Evolutionary conservation across 1,140 invertebrate genomes (phyloP).

Genomic region (Pogonus chalceus): DNA sequence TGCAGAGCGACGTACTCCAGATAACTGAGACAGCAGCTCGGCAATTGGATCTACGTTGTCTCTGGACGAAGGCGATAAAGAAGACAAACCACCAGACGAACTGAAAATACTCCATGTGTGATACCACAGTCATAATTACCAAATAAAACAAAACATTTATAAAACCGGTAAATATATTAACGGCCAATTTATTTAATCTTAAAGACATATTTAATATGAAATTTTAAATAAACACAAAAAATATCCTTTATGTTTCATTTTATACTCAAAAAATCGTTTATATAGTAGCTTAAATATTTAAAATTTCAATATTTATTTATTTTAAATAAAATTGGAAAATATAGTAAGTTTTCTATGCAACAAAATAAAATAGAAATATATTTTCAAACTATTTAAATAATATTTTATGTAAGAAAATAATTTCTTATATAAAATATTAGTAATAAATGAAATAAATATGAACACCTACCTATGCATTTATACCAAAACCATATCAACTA

Average conservation of each 20-base stretch:
- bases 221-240: neutral
- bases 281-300: too few relatives aligned
- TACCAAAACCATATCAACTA: too few relatives aligned
- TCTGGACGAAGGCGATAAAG: constrained; percentile 71
- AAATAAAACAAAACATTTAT: constrained; percentile 1
- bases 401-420: too few relatives aligned
- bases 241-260: neutral
- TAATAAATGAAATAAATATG: too few relatives aligned
- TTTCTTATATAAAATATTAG: too few relatives aligned
- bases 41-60: constrained; percentile 92
- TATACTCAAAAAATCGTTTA: neutral
- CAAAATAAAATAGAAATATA: too few relatives aligned
- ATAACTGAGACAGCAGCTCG: constrained; percentile 84
- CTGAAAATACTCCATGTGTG: constrained; percentile 38
- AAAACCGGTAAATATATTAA: constrained; percentile 18
- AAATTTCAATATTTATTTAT: too few relatives aligned
- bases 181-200: constrained; percentile 2
- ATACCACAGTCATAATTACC: constrained; percentile 11
- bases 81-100: constrained; percentile 67
- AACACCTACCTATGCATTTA: too few relatives aligned
- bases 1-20: constrained; percentile 67
- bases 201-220: constrained; percentile 1
- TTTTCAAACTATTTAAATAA: too few relatives aligned
- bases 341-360: too few relatives aligned
- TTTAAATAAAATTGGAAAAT: too few relatives aligned